phyloP scores from a whole-genome alignment of 2,888 invertebrate species.

The Limnephilus rhombicus region DNA sequence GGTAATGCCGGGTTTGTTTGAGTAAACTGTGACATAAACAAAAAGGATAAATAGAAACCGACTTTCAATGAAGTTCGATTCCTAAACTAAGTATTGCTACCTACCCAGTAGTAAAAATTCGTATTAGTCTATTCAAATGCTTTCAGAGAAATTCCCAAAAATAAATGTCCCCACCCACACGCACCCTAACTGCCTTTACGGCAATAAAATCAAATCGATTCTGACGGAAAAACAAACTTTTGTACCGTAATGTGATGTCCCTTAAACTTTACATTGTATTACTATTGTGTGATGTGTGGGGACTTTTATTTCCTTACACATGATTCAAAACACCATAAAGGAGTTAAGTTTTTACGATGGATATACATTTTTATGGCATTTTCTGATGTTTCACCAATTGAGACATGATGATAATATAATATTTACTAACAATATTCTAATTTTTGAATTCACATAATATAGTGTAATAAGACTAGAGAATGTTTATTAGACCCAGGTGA shows the following conservation, averaged over 20 bases:
- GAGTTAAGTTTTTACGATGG: constrained; percentile 20
- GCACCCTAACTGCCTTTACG: constrained; percentile 16
- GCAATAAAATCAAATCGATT: constrained; percentile 54
- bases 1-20: not conserved
- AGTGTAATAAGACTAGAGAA: no score
- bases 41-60: not conserved
- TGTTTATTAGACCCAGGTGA: not conserved
- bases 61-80: not conserved
- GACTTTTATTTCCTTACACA: constrained; percentile 29
- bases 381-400: not conserved
- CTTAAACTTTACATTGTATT: constrained; percentile 47
- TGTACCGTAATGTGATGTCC: constrained; percentile 50
- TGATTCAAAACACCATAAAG: constrained; percentile 36
- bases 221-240: constrained; percentile 47
- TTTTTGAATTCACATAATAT: not conserved
- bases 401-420: not conserved
- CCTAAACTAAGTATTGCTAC: not conserved
- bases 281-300: constrained; percentile 4
- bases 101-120: not conserved
- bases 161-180: constrained; percentile 25
- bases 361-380: not conserved
- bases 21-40: not conserved
- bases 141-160: not conserved
- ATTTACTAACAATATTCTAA: not conserved
- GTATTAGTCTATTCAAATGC: not conserved